Evolutionary conservation across 2,888 invertebrate species (phyloP).

Genomic region (Stegana nigrithorax): DNA sequence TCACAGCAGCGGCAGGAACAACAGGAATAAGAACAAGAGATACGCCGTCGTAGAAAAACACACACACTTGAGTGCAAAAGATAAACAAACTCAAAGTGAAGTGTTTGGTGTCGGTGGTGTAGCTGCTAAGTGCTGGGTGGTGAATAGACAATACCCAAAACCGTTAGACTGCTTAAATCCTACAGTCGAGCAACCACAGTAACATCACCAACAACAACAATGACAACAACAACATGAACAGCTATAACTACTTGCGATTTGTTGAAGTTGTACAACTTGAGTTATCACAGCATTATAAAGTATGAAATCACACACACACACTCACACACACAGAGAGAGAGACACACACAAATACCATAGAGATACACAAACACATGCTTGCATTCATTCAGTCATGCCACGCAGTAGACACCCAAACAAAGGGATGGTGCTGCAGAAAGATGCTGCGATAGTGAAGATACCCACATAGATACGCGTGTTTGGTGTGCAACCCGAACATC

Average conservation of each 20-base stretch:
- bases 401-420: no score
- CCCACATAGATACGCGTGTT: slow-evolving; percentile 2
- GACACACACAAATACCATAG: background rate
- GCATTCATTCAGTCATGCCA: background rate
- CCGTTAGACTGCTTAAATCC: background rate
- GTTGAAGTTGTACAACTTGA: slow-evolving; percentile 6
- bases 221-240: background rate
- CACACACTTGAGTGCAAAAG: background rate
- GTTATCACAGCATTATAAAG: background rate
- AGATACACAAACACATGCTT: background rate
- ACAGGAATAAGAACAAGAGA: background rate
- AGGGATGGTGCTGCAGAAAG: no score
- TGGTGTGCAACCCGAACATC: background rate
- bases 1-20: background rate
- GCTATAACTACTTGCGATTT: background rate
- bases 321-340: no score
- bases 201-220: background rate
- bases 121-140: background rate
- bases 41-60: background rate
- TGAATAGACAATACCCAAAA: background rate
- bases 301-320: no score
- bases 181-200: background rate
- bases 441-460: no score
- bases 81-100: slow-evolving; percentile 21
- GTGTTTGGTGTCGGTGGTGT: background rate